These are phyloP conservation scores for Drosophila heteroneura DNA, from an alignment of 2,888 invertebrate species.

Conservation along the genomic window DNA sequence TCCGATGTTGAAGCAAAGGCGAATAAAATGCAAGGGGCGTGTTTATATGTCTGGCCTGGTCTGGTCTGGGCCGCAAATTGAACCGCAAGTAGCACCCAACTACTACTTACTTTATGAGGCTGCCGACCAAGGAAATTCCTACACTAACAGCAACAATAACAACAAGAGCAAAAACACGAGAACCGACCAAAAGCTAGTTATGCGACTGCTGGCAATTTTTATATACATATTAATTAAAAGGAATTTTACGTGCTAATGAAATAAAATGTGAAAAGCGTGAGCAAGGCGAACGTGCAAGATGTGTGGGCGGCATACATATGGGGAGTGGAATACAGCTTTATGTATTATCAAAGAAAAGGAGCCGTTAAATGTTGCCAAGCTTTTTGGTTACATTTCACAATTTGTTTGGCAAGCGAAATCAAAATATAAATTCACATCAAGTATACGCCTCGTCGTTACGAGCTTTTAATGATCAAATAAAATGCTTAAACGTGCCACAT, in stretches of 20 bases:
- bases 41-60: conserved; percentile 40
- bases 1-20: conserved; percentile 60
- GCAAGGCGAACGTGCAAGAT: conserved; percentile 8
- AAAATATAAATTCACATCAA: conserved; percentile 20
- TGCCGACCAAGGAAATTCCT: conserved; percentile 36
- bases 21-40: conserved; percentile 65
- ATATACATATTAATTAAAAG: conserved; percentile 72
- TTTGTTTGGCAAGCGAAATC: conserved; percentile 17
- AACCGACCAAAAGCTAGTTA: conserved; percentile 5
- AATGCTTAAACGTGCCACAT: neutral
- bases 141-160: conserved; percentile 19
- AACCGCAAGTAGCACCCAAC: conserved; percentile 58
- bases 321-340: conserved; percentile 4
- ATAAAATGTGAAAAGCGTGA: conserved; percentile 61
- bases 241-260: conserved; percentile 77
- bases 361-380: conserved; percentile 18
- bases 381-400: conserved; percentile 32
- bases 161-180: neutral
- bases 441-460: conserved; percentile 33
- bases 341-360: conserved; percentile 24
- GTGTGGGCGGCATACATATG: neutral
- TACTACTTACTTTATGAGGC: conserved; percentile 44
- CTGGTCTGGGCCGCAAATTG: conserved; percentile 57
- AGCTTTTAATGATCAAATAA: conserved; percentile 8
- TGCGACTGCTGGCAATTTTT: conserved; percentile 60